Evolutionary conservation across 1,140 invertebrate genomes (phyloP).

Genomic region (Thaumatotibia leucotreta): DNA sequence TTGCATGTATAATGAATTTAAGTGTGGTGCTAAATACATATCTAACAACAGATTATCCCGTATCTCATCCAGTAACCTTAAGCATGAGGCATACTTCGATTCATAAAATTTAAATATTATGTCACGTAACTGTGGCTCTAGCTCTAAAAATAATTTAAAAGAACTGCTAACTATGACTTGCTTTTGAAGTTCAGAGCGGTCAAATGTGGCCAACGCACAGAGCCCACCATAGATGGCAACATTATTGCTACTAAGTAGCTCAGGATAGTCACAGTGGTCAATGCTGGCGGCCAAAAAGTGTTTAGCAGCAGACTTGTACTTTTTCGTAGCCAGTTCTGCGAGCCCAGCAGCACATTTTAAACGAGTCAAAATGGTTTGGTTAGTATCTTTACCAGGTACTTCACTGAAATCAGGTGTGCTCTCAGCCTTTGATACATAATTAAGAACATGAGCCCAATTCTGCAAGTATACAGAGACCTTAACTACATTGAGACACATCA

Average conservation of each 20-base stretch:
- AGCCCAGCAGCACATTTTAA: slow-evolving; percentile 96
- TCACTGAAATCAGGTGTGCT: slow-evolving; percentile 92
- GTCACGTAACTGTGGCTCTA: slow-evolving; percentile 97
- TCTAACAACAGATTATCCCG: slow-evolving; percentile 97
- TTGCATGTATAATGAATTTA: slow-evolving; percentile 94
- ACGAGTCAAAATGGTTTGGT: slow-evolving; percentile 89
- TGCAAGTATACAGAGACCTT: slow-evolving; percentile 97
- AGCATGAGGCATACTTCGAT: slow-evolving; percentile 97
- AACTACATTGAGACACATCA: slow-evolving; percentile 99
- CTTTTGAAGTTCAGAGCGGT: slow-evolving; percentile 95
- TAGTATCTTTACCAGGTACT: slow-evolving; percentile 86
- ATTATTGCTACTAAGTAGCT: slow-evolving; percentile 92
- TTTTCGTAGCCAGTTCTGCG: slow-evolving; percentile 94
- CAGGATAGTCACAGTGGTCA: slow-evolving; percentile 98
- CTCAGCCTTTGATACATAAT: slow-evolving; percentile 98
- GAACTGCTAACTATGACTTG: slow-evolving; percentile 97
- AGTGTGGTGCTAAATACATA: slow-evolving; percentile 98
- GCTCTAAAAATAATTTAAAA: slow-evolving; percentile 98
- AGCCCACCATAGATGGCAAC: slow-evolving; percentile 97
- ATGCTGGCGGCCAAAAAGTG: slow-evolving; percentile 95
- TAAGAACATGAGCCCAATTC: slow-evolving; percentile 98
- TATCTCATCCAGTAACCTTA: slow-evolving; percentile 96
- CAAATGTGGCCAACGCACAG: slow-evolving; percentile 97
- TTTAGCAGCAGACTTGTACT: slow-evolving; percentile 97
- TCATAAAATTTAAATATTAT: slow-evolving; percentile 99